Base-by-base conservation (phyloP, 2,797 vertebrate genomes). In the Poeciliopsis infans region DNA sequence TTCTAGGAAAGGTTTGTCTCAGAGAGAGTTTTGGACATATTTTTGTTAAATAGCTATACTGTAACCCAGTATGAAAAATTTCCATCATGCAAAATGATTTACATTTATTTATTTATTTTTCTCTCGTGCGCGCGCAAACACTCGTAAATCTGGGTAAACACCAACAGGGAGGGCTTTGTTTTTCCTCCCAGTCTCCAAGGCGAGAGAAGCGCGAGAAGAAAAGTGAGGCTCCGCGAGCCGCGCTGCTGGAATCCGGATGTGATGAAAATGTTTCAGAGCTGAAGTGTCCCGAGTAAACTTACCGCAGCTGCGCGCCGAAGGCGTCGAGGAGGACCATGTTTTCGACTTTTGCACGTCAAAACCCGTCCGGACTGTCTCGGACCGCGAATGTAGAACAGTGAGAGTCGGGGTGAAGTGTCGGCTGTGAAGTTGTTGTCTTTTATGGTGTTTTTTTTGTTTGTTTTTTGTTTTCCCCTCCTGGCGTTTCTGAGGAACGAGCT, bases 221-320 rank as follows among this genome's bases (percentile, higher is more conserved):
- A 68, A 80, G 85, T 7, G 66, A 39, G 16, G 57, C 79, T 89
- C 41, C 33, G 73, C 85, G 84, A 85, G 82, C 82, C 93, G 90
- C 1, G 77, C 89, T 94, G 85, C 86, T 88, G 93, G 91, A 93
- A 96, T 97, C 97, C 97, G 97, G 97, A 98, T 96, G 94, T 97
- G 97, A 97, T 97, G 97, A 96, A 95, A 94, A 94, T 87, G 91
- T 95, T 95, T 89, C 3, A 94, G 91, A 83, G 87, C 47, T 71
- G 68, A 85, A 88, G 84, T 86, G 82, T 89, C 84, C 87, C 51
- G 66, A 82, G 82, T 71, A 77, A 92, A 92, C 84, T 79, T 20
- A 36, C 83, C 79, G 84, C 86, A 86, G 70, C 82, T 76, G 85
- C 86, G n/a, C 86, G 79, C 79, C 87, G 88, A 78, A 51, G 49